Percentiles rank a stretch among this genome's conserved stretches.
These are phyloP conservation scores for Egretta garzetta DNA, from an alignment of 2,113 vertebrate genomes.

Conservation along the genomic window DNA sequence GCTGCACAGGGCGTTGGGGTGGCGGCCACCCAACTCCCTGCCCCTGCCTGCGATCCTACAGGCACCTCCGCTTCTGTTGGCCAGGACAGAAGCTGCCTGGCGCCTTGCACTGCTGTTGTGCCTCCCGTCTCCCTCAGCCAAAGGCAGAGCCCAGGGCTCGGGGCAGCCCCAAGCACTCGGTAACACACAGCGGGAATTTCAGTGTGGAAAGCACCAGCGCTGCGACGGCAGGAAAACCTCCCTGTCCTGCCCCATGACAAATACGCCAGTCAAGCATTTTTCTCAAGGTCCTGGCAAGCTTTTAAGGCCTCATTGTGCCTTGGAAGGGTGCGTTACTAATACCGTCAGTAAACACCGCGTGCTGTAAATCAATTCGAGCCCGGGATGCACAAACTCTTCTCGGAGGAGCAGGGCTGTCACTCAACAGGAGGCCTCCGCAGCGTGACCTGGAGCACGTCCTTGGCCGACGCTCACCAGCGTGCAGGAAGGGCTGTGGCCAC, in stretches of 20 bases:
- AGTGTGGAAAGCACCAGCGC: background rate
- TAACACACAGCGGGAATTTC: background rate
- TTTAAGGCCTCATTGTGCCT: background rate
- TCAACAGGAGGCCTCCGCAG: background rate
- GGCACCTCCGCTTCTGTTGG: background rate
- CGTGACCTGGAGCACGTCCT: background rate
- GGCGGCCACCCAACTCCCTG: background rate
- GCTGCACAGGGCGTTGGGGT: background rate
- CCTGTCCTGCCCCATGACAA: too few relatives aligned
- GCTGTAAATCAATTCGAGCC: background rate
- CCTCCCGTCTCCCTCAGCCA: accelerated
- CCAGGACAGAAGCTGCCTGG: background rate
- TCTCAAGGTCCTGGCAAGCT: background rate
- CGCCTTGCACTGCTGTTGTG: background rate
- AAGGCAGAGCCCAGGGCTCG: background rate
- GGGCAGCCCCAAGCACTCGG: accelerated
- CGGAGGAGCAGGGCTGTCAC: background rate
- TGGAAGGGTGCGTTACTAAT: accelerated
- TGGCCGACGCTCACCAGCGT: background rate
- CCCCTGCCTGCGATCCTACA: background rate
- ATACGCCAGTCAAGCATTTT: background rate
- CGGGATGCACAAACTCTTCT: background rate
- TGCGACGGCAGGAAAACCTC: accelerated
- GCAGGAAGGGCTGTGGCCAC: background rate
- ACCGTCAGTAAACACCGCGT: background rate